A percentile compares a stretch with the other conserved stretches of the same genome.
Conservation (phyloP, 2,113 vertebrate genomes). For the Narcine bancroftii region DNA sequence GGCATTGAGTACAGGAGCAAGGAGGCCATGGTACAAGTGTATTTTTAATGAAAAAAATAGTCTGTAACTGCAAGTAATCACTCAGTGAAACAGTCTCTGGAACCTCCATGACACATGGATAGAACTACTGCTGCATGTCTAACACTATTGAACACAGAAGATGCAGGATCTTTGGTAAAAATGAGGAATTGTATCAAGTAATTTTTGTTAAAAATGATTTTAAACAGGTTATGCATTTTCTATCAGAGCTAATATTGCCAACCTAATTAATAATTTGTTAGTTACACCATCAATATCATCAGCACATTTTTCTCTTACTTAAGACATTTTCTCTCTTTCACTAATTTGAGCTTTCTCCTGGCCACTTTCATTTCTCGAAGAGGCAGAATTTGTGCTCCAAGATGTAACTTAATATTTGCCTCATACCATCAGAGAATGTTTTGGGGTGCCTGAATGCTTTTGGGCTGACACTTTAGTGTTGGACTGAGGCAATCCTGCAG, state of each 20-base stretch:
- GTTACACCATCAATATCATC: not conserved
- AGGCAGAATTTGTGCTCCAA: not conserved
- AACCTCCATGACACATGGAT: conserved; percentile 53
- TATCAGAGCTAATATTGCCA: conserved; percentile 51
- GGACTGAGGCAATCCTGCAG: too few relatives aligned
- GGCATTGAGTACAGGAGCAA: too few relatives aligned
- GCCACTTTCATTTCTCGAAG: not conserved
- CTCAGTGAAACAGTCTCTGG: conserved; percentile 47
- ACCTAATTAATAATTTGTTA: not conserved
- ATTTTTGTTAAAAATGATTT: conserved; percentile 44
- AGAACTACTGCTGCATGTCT: conserved; percentile 47
- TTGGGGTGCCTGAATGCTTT: not conserved
- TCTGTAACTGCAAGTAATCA: conserved; percentile 54
- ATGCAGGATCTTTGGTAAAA: conserved; percentile 55
- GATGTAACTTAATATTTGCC: not conserved
- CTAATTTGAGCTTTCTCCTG: not conserved
- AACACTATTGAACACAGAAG: conserved; percentile 50
- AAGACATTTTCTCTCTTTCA: not conserved
- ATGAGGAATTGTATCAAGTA: conserved; percentile 44
- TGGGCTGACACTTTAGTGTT: too few relatives aligned
- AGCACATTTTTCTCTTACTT: not conserved
- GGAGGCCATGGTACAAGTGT: too few relatives aligned
- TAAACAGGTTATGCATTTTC: conserved; percentile 46
- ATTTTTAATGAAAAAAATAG: conserved; percentile 13
- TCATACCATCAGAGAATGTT: not conserved